These are phyloP conservation scores for Petrophora chlorosata DNA, from an alignment of 2,888 invertebrate genomes.

Conservation along the genomic window DNA sequence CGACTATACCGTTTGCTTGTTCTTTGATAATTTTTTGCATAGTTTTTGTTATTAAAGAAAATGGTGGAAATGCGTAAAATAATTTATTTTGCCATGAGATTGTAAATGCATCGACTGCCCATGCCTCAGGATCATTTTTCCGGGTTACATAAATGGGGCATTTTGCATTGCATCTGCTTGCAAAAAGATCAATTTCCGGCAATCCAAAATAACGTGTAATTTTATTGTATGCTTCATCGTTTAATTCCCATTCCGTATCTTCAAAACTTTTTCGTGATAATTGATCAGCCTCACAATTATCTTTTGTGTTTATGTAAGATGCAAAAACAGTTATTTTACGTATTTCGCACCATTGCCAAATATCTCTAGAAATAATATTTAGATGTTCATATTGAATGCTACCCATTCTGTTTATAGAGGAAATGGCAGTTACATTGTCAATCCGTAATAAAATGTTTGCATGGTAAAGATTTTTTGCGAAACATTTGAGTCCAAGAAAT, in stretches of 20 bases:
- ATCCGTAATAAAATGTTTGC: conserved; percentile 1
- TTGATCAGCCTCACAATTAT: conserved; percentile 3
- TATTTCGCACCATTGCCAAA: conserved; percentile 17
- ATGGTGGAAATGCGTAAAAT: conserved; percentile 35
- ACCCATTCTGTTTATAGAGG: conserved; percentile 14
- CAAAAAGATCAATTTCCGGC: conserved; percentile 21
- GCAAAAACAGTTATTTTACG: conserved; percentile 8
- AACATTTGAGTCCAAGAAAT: too few relatives aligned
- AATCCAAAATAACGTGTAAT: conserved; percentile 2
- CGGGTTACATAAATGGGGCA: conserved; percentile 12
- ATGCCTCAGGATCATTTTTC: conserved; percentile 27
- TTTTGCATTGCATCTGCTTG: conserved; percentile 49
- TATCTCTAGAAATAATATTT: conserved; percentile 1
- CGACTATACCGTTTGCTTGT: conserved; percentile 19
- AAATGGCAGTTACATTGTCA: conserved; percentile 11
- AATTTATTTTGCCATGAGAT: conserved; percentile 18
- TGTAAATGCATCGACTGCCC: conserved; percentile 26
- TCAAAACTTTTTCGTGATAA: conserved; percentile 1
- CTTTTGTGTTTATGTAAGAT: conserved; percentile 11
- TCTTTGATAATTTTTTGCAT: conserved; percentile 25
- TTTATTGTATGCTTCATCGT: neutral
- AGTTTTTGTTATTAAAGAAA: conserved; percentile 22
- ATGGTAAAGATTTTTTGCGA: too few relatives aligned
- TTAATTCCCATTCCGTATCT: conserved; percentile 9
- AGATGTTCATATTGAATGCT: conserved; percentile 11